phyloP scores from a whole-genome alignment of 2,888 invertebrate species.

The Cosmia trapezina region DNA sequence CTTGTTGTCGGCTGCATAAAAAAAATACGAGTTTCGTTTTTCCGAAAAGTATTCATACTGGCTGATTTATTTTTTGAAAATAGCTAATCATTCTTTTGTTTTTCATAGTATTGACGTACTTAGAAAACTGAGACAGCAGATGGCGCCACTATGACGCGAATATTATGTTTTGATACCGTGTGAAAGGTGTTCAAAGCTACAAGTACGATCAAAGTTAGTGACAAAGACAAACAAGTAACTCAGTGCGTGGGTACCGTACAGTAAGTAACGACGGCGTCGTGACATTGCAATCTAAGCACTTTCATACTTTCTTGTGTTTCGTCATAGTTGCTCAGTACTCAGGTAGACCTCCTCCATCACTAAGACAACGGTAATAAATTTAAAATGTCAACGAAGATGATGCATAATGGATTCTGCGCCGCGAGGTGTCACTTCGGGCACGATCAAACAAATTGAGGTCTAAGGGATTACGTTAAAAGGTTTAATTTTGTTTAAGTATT shows the following conservation, averaged over 20 bases:
- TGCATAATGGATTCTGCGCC: constrained; percentile 83
- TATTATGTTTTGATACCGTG: constrained; percentile 15
- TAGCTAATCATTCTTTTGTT: too few relatives aligned
- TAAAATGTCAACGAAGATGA: constrained; percentile 86
- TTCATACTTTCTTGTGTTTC: constrained; percentile 69
- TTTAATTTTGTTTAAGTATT: constrained; percentile 21
- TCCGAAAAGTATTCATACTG: background rate
- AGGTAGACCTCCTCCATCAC: constrained; percentile 81
- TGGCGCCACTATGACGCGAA: too few relatives aligned
- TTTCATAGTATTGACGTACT: too few relatives aligned
- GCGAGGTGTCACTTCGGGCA: constrained; percentile 74
- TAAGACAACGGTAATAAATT: constrained; percentile 85
- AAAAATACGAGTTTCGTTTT: too few relatives aligned
- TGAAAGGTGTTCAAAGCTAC: constrained; percentile 25
- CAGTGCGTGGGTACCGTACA: constrained; percentile 34
- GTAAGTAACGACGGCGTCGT: constrained; percentile 52
- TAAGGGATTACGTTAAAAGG: constrained; percentile 30
- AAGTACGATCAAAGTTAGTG: constrained; percentile 34
- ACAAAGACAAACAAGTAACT: constrained; percentile 55
- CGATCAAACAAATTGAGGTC: constrained; percentile 54
- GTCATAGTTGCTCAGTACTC: constrained; percentile 60
- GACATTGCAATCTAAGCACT: constrained; percentile 65
- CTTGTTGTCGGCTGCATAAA: background rate
- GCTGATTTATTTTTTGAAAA: background rate
- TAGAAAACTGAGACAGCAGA: too few relatives aligned